A percentile compares a stretch with the other conserved stretches of the same genome.
Conservation (phyloP, 2,113 vertebrate species). For the Sinocyclocheilus grahami region DNA sequence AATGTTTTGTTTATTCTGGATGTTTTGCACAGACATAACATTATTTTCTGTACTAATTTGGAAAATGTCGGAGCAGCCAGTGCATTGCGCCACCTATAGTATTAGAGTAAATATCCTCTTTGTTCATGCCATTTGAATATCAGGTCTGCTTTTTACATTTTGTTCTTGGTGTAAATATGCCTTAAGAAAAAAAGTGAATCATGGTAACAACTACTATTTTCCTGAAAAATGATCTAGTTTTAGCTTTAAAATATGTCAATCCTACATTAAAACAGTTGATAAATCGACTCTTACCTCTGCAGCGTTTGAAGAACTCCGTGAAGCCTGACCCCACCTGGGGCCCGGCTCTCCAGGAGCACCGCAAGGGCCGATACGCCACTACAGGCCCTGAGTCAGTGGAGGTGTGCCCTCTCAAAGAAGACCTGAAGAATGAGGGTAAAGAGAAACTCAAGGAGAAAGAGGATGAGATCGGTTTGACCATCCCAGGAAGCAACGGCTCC, state of each 20-base stretch:
- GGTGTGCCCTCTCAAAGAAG: conserved; percentile 80
- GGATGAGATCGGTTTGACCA: conserved; percentile 81
- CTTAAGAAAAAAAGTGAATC: background rate
- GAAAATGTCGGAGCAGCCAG: background rate
- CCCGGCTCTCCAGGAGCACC: conserved; percentile 89
- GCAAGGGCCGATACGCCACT: conserved; percentile 87
- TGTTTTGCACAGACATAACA: too few species aligned
- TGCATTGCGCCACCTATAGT: background rate
- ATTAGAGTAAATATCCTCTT: background rate
- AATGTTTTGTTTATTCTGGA: too few species aligned
- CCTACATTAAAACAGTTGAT: background rate
- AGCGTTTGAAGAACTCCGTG: conserved; percentile 93
- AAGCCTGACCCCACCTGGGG: conserved; percentile 91
- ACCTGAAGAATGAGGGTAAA: conserved; percentile 85
- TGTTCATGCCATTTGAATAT: background rate
- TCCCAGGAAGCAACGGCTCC: conserved; percentile 91
- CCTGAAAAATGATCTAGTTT: background rate
- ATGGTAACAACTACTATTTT: background rate
- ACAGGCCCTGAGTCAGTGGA: conserved; percentile 81
- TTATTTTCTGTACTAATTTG: too few species aligned
- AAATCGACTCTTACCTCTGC: conserved; percentile 31
- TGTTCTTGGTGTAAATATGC: background rate
- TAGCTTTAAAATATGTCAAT: background rate
- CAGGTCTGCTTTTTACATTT: background rate
- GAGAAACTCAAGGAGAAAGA: conserved; percentile 78